phyloP scores from a whole-genome alignment of 2,797 vertebrate genomes.

The Syngnathus rostellatus region DNA sequence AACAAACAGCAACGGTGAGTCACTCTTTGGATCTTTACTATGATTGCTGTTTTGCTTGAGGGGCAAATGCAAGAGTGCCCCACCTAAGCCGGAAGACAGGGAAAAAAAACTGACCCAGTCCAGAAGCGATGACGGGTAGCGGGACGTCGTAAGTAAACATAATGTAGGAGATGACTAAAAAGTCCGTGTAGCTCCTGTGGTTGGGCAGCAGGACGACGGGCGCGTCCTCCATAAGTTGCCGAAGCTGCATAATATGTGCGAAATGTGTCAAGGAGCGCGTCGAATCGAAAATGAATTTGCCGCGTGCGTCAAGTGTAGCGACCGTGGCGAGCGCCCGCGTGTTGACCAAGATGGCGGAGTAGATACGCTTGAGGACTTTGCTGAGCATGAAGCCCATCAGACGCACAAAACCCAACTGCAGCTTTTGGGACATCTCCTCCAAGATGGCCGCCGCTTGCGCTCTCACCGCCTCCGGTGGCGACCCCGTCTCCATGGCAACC shows the following conservation, averaged over 20 bases:
- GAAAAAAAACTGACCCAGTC: constrained; percentile 77
- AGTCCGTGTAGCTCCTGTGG: constrained; percentile 93
- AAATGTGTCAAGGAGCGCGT: not conserved
- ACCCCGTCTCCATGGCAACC: constrained; percentile 76
- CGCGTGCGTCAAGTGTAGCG: not conserved
- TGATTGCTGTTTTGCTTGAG: not conserved
- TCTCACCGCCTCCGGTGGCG: constrained; percentile 70
- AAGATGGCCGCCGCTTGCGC: constrained; percentile 76
- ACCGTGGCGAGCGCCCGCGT: constrained; percentile 87
- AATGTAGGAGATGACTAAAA: constrained; percentile 86
- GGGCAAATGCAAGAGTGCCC: not conserved
- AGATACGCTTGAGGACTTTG: constrained; percentile 87
- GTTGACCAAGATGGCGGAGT: constrained; percentile 82
- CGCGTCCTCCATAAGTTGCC: constrained; percentile 78
- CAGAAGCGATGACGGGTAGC: constrained; percentile 90
- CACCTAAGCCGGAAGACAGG: too few species aligned
- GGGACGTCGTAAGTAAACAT: constrained; percentile 86
- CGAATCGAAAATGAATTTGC: not conserved
- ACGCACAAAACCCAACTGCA: constrained; percentile 79
- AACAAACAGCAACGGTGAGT: not conserved
- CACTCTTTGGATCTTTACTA: not conserved
- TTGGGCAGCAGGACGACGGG: constrained; percentile 93
- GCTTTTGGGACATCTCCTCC: constrained; percentile 89
- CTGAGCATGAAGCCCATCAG: constrained; percentile 79
- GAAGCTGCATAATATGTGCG: constrained; percentile 66